Conservation (phyloP, 2,797 vertebrate species). For the Premnoplex brunnescens region DNA sequence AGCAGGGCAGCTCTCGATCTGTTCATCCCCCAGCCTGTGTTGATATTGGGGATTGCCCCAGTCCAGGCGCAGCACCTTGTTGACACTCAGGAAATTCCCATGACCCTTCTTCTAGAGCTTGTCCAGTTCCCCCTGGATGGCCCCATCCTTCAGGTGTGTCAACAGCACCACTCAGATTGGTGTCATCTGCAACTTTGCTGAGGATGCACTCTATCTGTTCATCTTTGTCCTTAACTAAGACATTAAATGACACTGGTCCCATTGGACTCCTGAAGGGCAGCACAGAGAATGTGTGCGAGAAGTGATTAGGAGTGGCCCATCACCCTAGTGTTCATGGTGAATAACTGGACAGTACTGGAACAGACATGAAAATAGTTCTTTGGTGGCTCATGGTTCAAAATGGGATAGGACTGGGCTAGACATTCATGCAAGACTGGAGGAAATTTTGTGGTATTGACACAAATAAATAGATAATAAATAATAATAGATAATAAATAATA, state of each 20-base stretch:
- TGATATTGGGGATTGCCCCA: not conserved
- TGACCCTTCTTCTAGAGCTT: accelerated
- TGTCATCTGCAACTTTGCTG: too few species aligned
- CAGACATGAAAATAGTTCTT: not conserved
- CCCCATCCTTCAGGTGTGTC: accelerated
- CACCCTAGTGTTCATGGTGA: accelerated
- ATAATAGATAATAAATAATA: too few species aligned
- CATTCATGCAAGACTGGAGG: not conserved
- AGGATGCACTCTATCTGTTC: not conserved
- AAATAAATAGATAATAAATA: too few species aligned
- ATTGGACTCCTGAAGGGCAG: not conserved
- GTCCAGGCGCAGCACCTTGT: not conserved
- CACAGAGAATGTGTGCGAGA: not conserved
- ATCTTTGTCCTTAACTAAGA: not conserved
- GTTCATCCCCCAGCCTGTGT: not conserved
- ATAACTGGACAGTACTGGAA: not conserved
- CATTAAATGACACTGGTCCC: too few species aligned
- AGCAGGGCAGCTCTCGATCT: not conserved
- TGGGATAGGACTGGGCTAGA: accelerated
- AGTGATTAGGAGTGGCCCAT: not conserved
- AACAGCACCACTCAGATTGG: not conserved
- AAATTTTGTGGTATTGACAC: not conserved
- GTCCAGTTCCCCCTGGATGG: too few species aligned
- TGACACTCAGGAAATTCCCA: not conserved
- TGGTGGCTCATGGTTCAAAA: not conserved